A percentile compares a stretch with the other conserved stretches of the same genome.
Evolutionary conservation across 2,797 vertebrate species (phyloP).

Genomic region (Champsocephalus gunnari): DNA sequence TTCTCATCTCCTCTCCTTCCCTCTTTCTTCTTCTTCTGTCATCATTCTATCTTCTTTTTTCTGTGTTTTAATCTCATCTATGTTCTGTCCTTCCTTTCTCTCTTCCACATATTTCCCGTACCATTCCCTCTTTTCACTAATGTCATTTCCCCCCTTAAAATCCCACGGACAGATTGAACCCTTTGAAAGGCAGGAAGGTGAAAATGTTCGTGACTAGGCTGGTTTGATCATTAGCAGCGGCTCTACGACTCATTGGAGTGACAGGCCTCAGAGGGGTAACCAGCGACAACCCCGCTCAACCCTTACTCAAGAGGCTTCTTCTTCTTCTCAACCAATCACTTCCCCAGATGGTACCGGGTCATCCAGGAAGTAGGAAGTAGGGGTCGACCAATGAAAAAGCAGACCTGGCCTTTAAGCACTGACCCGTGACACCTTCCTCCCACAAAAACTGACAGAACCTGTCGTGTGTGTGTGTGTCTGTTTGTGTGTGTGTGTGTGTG

Average conservation of each 20-base stretch:
- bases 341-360: slow-evolving; percentile 92
- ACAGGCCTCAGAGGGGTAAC: slow-evolving; percentile 86
- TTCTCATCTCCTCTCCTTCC: not conserved
- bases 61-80: not conserved
- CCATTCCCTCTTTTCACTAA: fast-evolving
- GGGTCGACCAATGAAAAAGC: slow-evolving; percentile 82
- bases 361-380: slow-evolving; percentile 90
- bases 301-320: slow-evolving; percentile 52
- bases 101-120: not conserved
- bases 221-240: slow-evolving; percentile 93
- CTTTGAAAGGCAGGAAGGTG: slow-evolving; percentile 53
- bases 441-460: slow-evolving; percentile 73
- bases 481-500: not conserved
- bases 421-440: slow-evolving; percentile 80
- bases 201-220: slow-evolving; percentile 79
- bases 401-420: slow-evolving; percentile 73
- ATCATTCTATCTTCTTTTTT: not conserved
- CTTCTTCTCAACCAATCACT: slow-evolving; percentile 85
- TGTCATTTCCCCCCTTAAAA: not conserved
- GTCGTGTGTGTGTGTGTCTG: slow-evolving; percentile 20
- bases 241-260: slow-evolving; percentile 94
- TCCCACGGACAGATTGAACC: slow-evolving; percentile 2
- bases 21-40: not conserved
- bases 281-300: slow-evolving; percentile 69
- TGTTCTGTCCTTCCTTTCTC: too few species aligned